Evolutionary conservation across 2,888 invertebrate genomes (phyloP).

Genomic region (Drosophila neoperkinsi): DNA sequence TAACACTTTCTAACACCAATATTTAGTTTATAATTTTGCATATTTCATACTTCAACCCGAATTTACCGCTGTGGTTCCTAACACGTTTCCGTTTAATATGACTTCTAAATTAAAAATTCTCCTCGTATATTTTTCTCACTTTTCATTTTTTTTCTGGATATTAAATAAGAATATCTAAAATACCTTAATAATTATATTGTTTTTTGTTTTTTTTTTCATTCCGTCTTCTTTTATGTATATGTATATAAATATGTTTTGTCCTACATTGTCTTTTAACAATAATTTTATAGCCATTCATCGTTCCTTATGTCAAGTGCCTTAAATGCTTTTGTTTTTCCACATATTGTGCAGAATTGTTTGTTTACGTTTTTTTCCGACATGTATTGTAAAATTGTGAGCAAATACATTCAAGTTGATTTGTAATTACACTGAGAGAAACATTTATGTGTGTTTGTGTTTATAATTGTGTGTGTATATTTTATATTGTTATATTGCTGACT

Average conservation of each 20-base stretch:
- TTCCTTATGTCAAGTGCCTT: slow-evolving; percentile 71
- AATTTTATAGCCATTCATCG: slow-evolving; percentile 40
- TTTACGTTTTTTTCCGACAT: slow-evolving; percentile 45
- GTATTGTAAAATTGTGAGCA: slow-evolving; percentile 78
- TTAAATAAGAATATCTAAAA: slow-evolving; percentile 91
- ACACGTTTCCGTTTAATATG: slow-evolving; percentile 51
- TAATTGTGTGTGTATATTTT: slow-evolving; percentile 17
- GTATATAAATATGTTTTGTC: slow-evolving; percentile 54
- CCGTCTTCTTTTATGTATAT: slow-evolving; percentile 53
- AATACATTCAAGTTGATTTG: slow-evolving; percentile 72
- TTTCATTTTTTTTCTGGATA: slow-evolving; percentile 84
- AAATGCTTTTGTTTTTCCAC: slow-evolving; percentile 67
- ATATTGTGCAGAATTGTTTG: slow-evolving; percentile 60
- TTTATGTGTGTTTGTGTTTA: slow-evolving; percentile 58
- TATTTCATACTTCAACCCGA: slow-evolving; percentile 46
- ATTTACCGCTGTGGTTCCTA: slow-evolving; percentile 47
- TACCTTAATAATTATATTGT: slow-evolving; percentile 85
- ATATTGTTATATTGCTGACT: slow-evolving; percentile 47
- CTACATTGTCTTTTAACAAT: slow-evolving; percentile 60
- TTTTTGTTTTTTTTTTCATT: slow-evolving; percentile 35
- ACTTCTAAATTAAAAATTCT: slow-evolving; percentile 70
- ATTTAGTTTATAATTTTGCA: slow-evolving; percentile 61
- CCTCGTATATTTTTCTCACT: slow-evolving; percentile 56
- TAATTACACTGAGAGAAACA: slow-evolving; percentile 81
- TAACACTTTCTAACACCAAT: slow-evolving; percentile 74